Base-by-base conservation (phyloP, 2,797 vertebrate genomes). In the Microctenopoma stevenorrisi region DNA sequence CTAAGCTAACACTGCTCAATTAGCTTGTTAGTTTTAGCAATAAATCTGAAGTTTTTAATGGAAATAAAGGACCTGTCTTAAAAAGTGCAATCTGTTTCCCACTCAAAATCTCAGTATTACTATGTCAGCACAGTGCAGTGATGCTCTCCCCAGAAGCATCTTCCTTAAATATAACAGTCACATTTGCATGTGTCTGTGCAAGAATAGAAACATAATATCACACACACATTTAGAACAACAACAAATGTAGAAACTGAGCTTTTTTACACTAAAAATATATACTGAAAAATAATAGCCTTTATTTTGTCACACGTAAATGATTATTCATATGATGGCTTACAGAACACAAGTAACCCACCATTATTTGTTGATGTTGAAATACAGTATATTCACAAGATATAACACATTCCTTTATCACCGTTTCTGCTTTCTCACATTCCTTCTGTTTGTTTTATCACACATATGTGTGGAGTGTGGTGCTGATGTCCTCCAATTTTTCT, bases 211-310 rank as follows among this genome's bases (percentile, higher is more conserved):
- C 28, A 16, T 2, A 35, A 49, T 28, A 10, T 1, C 1, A 63
- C 44, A 6, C 14, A 50, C 5, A n/a, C 16, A 40, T 54, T 62
- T 7, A n/a, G 14, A n/a, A 47, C 10, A 43, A 58, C 5, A 48
- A 73, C 18, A 48, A 51, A 30, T 42, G 40, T 28, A 49, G 6
- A 60, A 49, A 25, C 26, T 66, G 37, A 53, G 22, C 52, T 49
- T 6, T 62, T 50, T 55, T 48, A 68, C 43, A 48, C 12, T 69
- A 72, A 54, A 78, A 63, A 42, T 78, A 64, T 64, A 68, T 61
- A 40, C 35, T 55, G 12, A 73, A 86, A 84, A 81, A 82, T 84
- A 82, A 65, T 38, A 66, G 35, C 47, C 69, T 86, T 79, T 79
- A 72, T 84, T 83, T 85, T 67, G 51, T 80, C 58, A 72, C 49